A percentile compares a stretch with the other conserved stretches of the same genome.
Conservation (phyloP, 2,113 vertebrate species). For the Coryphaenoides rupestris region DNA sequence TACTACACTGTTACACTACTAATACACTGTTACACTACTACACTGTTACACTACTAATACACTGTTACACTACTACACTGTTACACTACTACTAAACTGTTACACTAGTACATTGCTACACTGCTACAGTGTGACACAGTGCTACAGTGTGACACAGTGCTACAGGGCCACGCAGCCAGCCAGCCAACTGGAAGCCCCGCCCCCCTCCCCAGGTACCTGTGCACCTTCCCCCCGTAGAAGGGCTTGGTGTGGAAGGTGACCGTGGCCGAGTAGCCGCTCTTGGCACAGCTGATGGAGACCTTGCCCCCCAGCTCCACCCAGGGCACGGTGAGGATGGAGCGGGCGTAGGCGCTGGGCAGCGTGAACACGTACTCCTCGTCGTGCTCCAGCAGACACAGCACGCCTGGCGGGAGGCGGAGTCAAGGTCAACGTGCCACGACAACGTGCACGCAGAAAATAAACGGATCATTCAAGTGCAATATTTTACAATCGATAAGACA, state of each 20-base stretch:
- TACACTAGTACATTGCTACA: too few relatives aligned
- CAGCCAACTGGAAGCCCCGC: too few relatives aligned
- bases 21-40: too few relatives aligned
- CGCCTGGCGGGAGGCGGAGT: constrained; percentile 55
- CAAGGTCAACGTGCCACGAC: background rate
- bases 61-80: too few relatives aligned
- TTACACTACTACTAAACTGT: too few relatives aligned
- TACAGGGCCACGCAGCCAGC: too few relatives aligned
- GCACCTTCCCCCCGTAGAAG: constrained; percentile 93
- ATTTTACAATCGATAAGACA: too few relatives aligned
- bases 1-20: too few relatives aligned
- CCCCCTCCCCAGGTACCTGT: constrained; percentile 80
- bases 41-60: too few relatives aligned
- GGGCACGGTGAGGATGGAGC: constrained; percentile 93
- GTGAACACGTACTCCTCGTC: constrained; percentile 94
- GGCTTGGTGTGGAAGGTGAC: constrained; percentile 96
- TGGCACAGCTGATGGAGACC: constrained; percentile 86
- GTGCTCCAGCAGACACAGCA: constrained; percentile 83
- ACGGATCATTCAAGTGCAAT: background rate
- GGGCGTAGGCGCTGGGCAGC: constrained; percentile 91
- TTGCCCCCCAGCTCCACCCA: constrained; percentile 98
- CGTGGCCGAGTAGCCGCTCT: constrained; percentile 85
- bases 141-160: too few relatives aligned
- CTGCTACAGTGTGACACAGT: too few relatives aligned
- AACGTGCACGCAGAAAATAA: background rate